phyloP scores from a whole-genome alignment of 1,140 invertebrate species.

The Neodiprion pinetum region DNA sequence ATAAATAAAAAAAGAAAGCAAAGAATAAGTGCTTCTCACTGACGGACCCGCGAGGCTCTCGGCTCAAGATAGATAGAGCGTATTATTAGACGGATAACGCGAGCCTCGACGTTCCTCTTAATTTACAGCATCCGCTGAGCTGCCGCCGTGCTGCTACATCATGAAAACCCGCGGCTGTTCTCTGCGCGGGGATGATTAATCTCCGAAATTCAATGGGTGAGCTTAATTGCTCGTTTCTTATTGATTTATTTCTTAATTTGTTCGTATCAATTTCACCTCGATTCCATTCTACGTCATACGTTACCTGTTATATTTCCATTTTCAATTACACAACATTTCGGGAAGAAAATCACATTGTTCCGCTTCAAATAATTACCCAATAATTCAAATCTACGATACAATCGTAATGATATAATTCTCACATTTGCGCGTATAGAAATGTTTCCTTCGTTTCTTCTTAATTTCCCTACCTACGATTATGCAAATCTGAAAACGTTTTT shows the following conservation, averaged over 20 bases:
- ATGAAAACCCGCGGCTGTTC: not conserved
- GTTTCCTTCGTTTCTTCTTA: not conserved
- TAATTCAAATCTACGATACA: too few relatives aligned
- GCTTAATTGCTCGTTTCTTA: not conserved
- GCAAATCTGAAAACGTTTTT: not conserved
- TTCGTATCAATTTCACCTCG: not conserved
- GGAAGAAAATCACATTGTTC: too few relatives aligned
- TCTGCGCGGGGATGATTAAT: not conserved
- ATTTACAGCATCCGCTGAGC: constrained; percentile 4
- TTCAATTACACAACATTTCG: too few relatives aligned
- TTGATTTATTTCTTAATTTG: not conserved
- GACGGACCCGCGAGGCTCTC: not conserved
- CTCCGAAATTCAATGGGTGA: not conserved
- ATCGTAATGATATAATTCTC: too few relatives aligned
- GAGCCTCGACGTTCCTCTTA: constrained; percentile 1
- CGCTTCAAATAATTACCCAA: too few relatives aligned
- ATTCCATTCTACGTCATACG: too few relatives aligned
- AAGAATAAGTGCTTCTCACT: not conserved
- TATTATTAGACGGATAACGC: constrained; percentile 7
- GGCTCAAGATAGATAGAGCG: not conserved
- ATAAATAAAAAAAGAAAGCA: not conserved
- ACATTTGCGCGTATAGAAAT: too few relatives aligned
- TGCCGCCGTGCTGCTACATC: not conserved
- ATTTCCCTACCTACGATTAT: not conserved
- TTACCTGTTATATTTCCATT: too few relatives aligned